Evolutionary conservation across 2,888 invertebrate species (phyloP).

Genomic region (Frankliniella fusca): DNA sequence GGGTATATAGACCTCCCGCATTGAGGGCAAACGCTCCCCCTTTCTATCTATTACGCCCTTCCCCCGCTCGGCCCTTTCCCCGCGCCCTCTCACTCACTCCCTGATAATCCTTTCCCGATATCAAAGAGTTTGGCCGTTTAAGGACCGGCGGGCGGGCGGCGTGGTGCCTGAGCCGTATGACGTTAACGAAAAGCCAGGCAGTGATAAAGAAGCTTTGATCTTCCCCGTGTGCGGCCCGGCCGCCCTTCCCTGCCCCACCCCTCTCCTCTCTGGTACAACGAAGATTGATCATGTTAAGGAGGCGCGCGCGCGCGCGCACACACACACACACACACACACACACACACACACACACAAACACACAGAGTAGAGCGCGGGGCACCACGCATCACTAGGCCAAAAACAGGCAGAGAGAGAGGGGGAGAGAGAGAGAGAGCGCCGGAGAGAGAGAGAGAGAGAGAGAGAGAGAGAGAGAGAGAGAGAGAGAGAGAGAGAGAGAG

Average conservation of each 20-base stretch:
- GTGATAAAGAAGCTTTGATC: neutral
- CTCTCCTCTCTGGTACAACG: neutral
- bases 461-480: neutral
- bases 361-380: neutral
- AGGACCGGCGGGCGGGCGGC: neutral
- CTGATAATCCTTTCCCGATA: constrained; percentile 8
- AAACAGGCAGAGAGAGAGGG: neutral
- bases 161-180: too few relatives aligned
- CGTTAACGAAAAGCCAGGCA: too few relatives aligned
- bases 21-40: too few relatives aligned
- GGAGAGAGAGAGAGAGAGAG: neutral
- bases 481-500: too few relatives aligned
- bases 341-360: neutral
- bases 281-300: constrained; percentile 19
- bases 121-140: neutral
- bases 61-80: too few relatives aligned
- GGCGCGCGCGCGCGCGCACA: neutral
- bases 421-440: neutral
- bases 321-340: neutral
- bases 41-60: too few relatives aligned
- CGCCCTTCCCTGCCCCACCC: too few relatives aligned
- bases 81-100: too few relatives aligned
- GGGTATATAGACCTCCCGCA: too few relatives aligned
- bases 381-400: neutral
- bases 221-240: neutral